phyloP scores from a whole-genome alignment of 2,888 invertebrate genomes.

The Spatulosminthurus flaviceps region DNA sequence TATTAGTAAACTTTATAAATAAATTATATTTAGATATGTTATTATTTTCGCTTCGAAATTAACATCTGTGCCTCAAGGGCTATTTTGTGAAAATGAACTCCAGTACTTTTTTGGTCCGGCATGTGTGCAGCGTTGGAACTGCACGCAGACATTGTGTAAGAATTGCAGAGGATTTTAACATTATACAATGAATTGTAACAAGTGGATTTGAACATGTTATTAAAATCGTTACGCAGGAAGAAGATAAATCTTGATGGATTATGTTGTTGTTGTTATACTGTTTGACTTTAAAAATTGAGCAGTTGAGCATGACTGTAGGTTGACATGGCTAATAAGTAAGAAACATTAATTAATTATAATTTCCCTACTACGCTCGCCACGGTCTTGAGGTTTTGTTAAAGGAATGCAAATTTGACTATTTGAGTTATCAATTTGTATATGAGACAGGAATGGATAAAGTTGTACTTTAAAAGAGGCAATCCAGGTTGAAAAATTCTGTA shows the following conservation, averaged over 20 bases:
- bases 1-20: not conserved
- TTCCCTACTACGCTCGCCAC: not conserved
- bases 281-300: no score
- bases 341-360: no score
- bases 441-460: not conserved
- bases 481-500: not conserved
- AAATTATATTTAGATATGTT: conserved; percentile 1
- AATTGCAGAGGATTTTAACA: no score
- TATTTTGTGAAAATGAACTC: no score
- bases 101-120: no score
- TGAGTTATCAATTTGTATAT: not conserved
- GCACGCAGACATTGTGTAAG: no score
- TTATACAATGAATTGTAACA: no score
- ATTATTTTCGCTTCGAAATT: not conserved
- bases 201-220: no score
- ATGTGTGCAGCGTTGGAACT: no score
- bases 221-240: not conserved
- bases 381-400: not conserved
- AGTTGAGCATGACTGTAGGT: no score
- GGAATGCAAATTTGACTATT: conserved; percentile 1
- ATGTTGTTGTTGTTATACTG: not conserved
- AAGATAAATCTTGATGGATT: not conserved
- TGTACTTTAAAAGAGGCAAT: not conserved
- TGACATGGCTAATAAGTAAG: no score
- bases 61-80: not conserved